Evolutionary conservation across 2,888 invertebrate species (phyloP).

Genomic region (Leptopilina myrica): DNA sequence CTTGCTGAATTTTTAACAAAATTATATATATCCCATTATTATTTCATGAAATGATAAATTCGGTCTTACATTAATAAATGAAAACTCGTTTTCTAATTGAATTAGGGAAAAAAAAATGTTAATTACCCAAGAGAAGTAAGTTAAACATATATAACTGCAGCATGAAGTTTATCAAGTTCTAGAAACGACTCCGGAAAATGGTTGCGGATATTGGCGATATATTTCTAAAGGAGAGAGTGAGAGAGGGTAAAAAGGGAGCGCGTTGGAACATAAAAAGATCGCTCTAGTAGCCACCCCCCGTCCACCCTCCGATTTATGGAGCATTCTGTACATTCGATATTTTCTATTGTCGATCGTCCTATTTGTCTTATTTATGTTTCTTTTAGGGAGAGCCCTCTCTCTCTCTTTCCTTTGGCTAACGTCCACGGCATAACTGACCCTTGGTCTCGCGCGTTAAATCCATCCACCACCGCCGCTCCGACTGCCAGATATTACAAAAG

Average conservation of each 20-base stretch:
- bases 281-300: constrained; percentile 56
- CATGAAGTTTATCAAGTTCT: constrained; percentile 46
- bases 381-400: constrained; percentile 61
- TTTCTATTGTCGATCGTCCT: constrained; percentile 76
- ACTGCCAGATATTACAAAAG: constrained; percentile 65
- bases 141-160: constrained; percentile 48
- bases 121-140: constrained; percentile 49
- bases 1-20: too few species aligned
- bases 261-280: constrained; percentile 76
- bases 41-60: not conserved
- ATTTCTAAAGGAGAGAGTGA: constrained; percentile 45
- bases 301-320: constrained; percentile 73
- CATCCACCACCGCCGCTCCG: constrained; percentile 52
- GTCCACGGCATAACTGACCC: constrained; percentile 63
- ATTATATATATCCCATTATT: not conserved
- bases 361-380: constrained; percentile 77
- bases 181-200: constrained; percentile 60
- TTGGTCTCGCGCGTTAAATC: constrained; percentile 55
- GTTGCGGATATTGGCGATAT: constrained; percentile 69
- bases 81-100: not conserved
- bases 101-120: not conserved
- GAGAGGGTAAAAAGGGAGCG: constrained; percentile 67
- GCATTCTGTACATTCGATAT: constrained; percentile 75
- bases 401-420: constrained; percentile 60
- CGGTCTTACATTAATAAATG: not conserved